Evolutionary conservation across 2,888 invertebrate species (phyloP).

Genomic region (Nezara viridula): DNA sequence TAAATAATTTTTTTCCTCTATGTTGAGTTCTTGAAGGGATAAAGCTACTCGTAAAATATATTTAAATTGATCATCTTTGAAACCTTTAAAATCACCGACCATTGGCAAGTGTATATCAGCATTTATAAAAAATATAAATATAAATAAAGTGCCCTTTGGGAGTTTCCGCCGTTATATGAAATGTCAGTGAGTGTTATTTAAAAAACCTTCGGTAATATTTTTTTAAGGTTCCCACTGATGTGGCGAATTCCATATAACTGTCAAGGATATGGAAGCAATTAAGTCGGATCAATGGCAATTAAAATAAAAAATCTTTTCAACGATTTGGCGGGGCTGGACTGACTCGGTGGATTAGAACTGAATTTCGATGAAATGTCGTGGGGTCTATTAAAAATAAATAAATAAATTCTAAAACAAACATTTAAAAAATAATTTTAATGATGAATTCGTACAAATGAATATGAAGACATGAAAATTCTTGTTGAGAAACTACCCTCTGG

Average conservation of each 20-base stretch:
- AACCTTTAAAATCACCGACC: too few species aligned
- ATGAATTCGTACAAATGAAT: too few species aligned
- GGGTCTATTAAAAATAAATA: too few species aligned
- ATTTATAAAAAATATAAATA: neutral
- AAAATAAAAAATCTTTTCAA: neutral
- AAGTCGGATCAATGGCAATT: neutral
- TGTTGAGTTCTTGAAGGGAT: too few species aligned
- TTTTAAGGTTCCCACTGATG: neutral
- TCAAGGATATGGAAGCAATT: neutral
- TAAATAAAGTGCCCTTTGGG: neutral
- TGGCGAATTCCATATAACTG: neutral
- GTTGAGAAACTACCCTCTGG: too few species aligned
- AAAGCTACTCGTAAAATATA: too few species aligned
- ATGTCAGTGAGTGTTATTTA: conserved; percentile 17
- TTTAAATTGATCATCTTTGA: too few species aligned
- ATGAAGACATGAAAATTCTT: too few species aligned
- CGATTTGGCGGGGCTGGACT: neutral
- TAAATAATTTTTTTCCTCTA: too few species aligned
- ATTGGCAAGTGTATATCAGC: neutral
- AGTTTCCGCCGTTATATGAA: neutral
- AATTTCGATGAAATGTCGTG: neutral
- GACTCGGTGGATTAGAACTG: neutral
- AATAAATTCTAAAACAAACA: too few species aligned
- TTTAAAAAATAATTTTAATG: neutral
- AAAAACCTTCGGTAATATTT: conserved; percentile 1